Conservation (phyloP, 2,113 vertebrate species). For the Coturnix japonica region DNA sequence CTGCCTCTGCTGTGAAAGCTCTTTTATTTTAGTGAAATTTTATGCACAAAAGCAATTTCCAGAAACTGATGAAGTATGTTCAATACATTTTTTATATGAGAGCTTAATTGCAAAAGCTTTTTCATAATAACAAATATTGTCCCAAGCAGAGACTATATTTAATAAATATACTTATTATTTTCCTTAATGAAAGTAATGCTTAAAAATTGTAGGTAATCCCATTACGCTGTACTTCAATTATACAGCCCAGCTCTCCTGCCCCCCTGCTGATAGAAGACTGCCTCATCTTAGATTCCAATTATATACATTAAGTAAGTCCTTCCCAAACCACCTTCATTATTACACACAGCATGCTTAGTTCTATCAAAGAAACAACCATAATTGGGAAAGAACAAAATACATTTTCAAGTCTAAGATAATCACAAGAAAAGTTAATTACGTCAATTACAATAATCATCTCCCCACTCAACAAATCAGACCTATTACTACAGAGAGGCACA, state of each 20-base stretch:
- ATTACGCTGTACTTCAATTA: slow-evolving; percentile 66
- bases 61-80: slow-evolving; percentile 46
- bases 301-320: slow-evolving; percentile 54
- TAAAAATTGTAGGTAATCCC: slow-evolving; percentile 65
- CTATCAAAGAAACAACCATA: slow-evolving; percentile 25
- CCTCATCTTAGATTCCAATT: slow-evolving; percentile 51
- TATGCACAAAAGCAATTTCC: slow-evolving; percentile 52
- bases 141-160: slow-evolving; percentile 48
- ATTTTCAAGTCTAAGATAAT: slow-evolving; percentile 59
- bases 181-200: slow-evolving; percentile 71
- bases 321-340: slow-evolving; percentile 57
- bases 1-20: slow-evolving; percentile 51
- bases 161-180: slow-evolving; percentile 72
- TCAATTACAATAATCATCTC: slow-evolving; percentile 69
- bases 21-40: slow-evolving; percentile 59
- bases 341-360: slow-evolving; percentile 46
- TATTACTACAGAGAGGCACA: slow-evolving; percentile 39
- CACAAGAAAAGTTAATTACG: slow-evolving; percentile 66
- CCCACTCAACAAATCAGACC: slow-evolving; percentile 54
- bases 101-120: slow-evolving; percentile 68
- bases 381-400: slow-evolving; percentile 35
- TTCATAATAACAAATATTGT: slow-evolving; percentile 70
- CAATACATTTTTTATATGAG: slow-evolving; percentile 46
- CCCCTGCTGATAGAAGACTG: slow-evolving; percentile 56
- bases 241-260: slow-evolving; percentile 11